Base-by-base conservation (phyloP, 2,113 vertebrate genomes). In the Oceanodroma tethys region DNA sequence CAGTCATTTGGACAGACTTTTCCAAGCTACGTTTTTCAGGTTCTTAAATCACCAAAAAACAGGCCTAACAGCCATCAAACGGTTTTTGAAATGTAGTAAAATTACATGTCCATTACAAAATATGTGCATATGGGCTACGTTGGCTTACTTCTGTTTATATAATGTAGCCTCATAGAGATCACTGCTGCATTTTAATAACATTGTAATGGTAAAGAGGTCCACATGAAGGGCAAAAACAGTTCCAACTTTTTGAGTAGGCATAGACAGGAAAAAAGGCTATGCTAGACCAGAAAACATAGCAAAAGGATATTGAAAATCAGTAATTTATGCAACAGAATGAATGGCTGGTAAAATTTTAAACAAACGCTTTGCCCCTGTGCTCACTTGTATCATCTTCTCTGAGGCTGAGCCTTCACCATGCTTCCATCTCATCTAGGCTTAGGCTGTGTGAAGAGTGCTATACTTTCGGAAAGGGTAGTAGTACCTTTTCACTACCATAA, bases 91-190 rank as follows among this genome's bases (percentile, higher is more conserved):
- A 58, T 36, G 27, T 20, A 14, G 38, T 25, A 60, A 71, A 90
- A 82, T 68, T 27, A 75, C 36, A 71, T 4, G 29, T 40, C 40
- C 26, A 27, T 83, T 94, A 73, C 50, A 67, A 88, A 85, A 47
- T 6, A 68, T 0, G 3, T 27, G 32, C 10, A 63, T 70, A 42
- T 3, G n/a, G 2, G 5, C 55, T 34, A 38, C n/a, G 14, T 20
- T 70, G 19, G 16, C 11, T 84, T 70, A 53, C 14, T 71, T 65
- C 63, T 75, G 10, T 55, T 67, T 60, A 60, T 50, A 23, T 56
- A 80, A 56, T 19, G 43, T 32, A 92, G 59, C 32, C 7, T 1
- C 50, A 43, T 13, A 43, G 14, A 94, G 68, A 63, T 22, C 4
- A 1, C 23, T 56, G 20, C 9, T 62, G 25, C 6, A 23, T 78